A percentile compares a stretch with the other conserved stretches of the same genome.
phyloP scores from a whole-genome alignment of 2,888 invertebrate species.

The Diogma glabrata region DNA sequence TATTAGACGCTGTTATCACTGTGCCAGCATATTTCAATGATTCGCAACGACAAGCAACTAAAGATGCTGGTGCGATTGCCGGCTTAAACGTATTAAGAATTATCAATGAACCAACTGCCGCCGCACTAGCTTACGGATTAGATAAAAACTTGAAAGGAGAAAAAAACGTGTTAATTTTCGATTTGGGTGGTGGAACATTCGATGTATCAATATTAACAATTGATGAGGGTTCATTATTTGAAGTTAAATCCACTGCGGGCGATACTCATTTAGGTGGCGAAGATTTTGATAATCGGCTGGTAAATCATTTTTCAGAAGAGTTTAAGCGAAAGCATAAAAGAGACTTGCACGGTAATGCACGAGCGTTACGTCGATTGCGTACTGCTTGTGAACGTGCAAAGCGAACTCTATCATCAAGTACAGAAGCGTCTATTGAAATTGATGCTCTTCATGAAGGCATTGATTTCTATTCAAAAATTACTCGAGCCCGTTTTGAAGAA shows the following conservation, averaged over 20 bases:
- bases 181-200: constrained; percentile 80
- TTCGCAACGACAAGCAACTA: constrained; percentile 73
- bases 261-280: constrained; percentile 72
- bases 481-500: constrained; percentile 82
- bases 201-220: constrained; percentile 86
- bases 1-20: constrained; percentile 68
- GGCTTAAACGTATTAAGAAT: constrained; percentile 81
- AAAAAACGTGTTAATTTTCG: constrained; percentile 62
- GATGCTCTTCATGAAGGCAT: constrained; percentile 81
- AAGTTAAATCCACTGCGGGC: constrained; percentile 69
- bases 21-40: constrained; percentile 79
- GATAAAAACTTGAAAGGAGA: constrained; percentile 64
- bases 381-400: constrained; percentile 79
- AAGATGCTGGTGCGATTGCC: constrained; percentile 78
- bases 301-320: constrained; percentile 66
- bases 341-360: constrained; percentile 55
- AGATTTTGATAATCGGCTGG: constrained; percentile 69
- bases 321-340: constrained; percentile 64
- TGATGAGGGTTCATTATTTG: constrained; percentile 72
- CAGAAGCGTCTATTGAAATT: constrained; percentile 73
- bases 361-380: constrained; percentile 68
- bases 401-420: constrained; percentile 62
- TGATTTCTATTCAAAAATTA: constrained; percentile 79
- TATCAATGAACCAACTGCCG: constrained; percentile 84
- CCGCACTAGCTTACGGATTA: constrained; percentile 74